Evolutionary conservation across 92 coral and sea anemone species (phyloP).

Genomic region (Paramuricea clavata): DNA sequence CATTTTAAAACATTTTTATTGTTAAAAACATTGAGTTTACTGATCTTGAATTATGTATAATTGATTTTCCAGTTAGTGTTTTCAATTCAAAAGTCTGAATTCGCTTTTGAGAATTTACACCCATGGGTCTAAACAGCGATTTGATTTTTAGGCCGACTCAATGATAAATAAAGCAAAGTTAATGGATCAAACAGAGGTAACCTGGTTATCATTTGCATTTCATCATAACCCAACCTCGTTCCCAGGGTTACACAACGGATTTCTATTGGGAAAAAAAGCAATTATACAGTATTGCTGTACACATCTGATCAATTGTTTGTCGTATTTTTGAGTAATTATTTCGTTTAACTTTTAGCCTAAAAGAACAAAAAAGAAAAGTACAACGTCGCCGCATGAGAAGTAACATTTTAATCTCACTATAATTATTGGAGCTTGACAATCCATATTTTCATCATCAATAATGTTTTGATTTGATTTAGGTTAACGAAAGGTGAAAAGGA

Average conservation of each 20-base stretch:
- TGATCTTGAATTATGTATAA: too few relatives aligned
- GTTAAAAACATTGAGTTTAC: too few relatives aligned
- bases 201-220: neutral
- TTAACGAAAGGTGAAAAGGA: slow-evolving; percentile 4
- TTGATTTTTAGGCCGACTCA: slow-evolving; percentile 80
- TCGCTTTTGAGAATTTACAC: too few relatives aligned
- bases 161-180: slow-evolving; percentile 85
- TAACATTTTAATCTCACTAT: neutral
- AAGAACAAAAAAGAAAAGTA: slow-evolving; percentile 3
- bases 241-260: too few relatives aligned
- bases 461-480: slow-evolving; percentile 9
- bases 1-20: too few relatives aligned
- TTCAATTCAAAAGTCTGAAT: too few relatives aligned
- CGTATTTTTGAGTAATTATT: neutral
- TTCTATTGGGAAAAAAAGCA: too few relatives aligned
- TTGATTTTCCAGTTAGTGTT: too few relatives aligned
- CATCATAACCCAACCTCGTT: too few relatives aligned
- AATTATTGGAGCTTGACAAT: neutral
- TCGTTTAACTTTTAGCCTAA: neutral
- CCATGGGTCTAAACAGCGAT: neutral
- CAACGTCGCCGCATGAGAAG: neutral
- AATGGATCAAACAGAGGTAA: slow-evolving; percentile 73
- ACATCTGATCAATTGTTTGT: too few relatives aligned
- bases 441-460: neutral
- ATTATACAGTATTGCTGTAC: too few relatives aligned